Evolutionary conservation across 2,888 invertebrate species (phyloP).

Genomic region (Yponomeuta malinellus): DNA sequence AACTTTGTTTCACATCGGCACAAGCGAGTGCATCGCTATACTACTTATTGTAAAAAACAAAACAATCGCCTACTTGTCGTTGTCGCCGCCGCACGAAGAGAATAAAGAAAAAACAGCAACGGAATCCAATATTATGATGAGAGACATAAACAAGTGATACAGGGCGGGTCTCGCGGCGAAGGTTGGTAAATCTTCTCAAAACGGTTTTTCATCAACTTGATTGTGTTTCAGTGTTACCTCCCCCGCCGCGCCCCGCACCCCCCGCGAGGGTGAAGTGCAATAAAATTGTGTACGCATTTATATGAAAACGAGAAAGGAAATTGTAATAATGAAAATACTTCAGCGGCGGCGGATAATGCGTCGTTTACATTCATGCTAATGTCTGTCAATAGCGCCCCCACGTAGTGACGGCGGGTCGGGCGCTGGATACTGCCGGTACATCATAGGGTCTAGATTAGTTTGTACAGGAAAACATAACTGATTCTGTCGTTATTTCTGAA

Average conservation of each 20-base stretch:
- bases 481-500: slow-evolving; percentile 21
- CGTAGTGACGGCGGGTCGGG: background rate
- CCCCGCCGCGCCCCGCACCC: slow-evolving; percentile 16
- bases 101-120: background rate
- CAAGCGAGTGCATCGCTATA: background rate
- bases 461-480: slow-evolving; percentile 48
- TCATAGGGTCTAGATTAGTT: slow-evolving; percentile 32
- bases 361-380: slow-evolving; percentile 1
- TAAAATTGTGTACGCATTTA: slow-evolving; percentile 8
- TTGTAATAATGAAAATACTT: slow-evolving; percentile 4
- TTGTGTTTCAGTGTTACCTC: slow-evolving; percentile 27
- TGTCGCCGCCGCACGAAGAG: background rate
- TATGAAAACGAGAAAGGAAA: slow-evolving; percentile 6
- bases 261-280: slow-evolving; percentile 2
- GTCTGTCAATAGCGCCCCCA: background rate
- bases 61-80: background rate
- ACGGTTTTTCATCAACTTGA: slow-evolving; percentile 36
- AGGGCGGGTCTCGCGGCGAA: background rate
- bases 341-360: background rate
- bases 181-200: slow-evolving; percentile 22
- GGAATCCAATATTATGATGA: slow-evolving; percentile 3
- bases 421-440: background rate
- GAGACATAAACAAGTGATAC: slow-evolving; percentile 13
- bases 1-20: background rate
- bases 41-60: background rate